phyloP scores from a whole-genome alignment of 2,113 vertebrate genomes.

The Aptenodytes patagonicus region DNA sequence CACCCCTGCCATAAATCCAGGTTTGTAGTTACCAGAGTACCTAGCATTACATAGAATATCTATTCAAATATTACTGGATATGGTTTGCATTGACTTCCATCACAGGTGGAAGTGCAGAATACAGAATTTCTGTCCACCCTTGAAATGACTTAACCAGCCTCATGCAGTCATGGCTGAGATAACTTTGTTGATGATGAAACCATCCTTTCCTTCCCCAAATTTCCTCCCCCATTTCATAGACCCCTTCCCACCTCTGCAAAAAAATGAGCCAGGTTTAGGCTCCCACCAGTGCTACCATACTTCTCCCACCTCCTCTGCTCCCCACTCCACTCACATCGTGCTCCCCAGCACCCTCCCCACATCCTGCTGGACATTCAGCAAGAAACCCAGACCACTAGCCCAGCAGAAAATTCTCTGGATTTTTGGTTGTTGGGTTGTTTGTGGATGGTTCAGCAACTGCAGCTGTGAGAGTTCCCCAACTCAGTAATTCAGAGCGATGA shows the following conservation, averaged over 20 bases:
- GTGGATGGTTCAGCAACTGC: not conserved
- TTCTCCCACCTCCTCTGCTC: not conserved
- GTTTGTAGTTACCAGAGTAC: not conserved
- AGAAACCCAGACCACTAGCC: not conserved
- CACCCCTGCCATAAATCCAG: not conserved
- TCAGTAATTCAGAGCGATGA: not conserved
- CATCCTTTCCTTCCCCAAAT: not conserved
- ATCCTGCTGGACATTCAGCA: not conserved
- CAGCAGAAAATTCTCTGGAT: not conserved
- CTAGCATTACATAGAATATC: rapidly evolving
- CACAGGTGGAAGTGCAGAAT: not conserved
- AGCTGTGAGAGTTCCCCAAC: not conserved
- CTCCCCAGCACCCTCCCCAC: not conserved
- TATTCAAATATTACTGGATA: not conserved
- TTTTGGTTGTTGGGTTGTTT: not conserved
- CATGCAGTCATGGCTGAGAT: rapidly evolving
- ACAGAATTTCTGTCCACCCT: not conserved
- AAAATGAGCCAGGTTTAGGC: not conserved
- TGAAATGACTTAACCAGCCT: not conserved
- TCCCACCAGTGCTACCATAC: not conserved
- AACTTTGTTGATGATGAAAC: not conserved
- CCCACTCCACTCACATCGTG: rapidly evolving
- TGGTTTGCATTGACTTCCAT: not conserved
- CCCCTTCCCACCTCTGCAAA: not conserved
- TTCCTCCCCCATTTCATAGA: not conserved